phyloP scores from a whole-genome alignment of 2,888 invertebrate genomes.

The Harpalus rubripes region DNA sequence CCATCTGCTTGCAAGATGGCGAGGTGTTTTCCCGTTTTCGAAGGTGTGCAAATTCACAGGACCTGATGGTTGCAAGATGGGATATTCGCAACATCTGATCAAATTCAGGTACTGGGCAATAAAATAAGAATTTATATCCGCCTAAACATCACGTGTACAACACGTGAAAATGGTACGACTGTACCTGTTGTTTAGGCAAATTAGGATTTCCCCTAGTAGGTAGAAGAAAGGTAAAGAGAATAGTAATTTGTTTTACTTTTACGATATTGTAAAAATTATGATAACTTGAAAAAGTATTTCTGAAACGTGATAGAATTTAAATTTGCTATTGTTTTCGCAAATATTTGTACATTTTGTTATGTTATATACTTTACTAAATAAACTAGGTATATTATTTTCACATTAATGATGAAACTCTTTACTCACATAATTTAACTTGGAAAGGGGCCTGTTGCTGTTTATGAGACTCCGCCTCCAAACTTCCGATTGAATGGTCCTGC shows the following conservation, averaged over 20 bases:
- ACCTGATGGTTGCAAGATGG: neutral
- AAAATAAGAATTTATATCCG: conserved; percentile 37
- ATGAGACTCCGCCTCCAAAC: neutral
- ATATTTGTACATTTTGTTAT: too few species aligned
- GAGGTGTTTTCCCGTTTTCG: neutral
- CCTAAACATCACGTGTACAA: neutral
- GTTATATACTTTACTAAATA: too few species aligned
- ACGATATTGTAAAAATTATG: too few species aligned
- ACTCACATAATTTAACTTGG: neutral
- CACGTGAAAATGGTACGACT: neutral
- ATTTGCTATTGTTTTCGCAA: too few species aligned
- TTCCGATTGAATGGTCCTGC: neutral
- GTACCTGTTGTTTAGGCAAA: neutral
- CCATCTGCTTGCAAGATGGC: conserved; percentile 40
- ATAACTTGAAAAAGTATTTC: too few species aligned
- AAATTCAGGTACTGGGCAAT: conserved; percentile 19
- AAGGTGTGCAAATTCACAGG: neutral
- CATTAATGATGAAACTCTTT: neutral
- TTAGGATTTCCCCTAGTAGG: neutral
- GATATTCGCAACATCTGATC: conserved; percentile 37
- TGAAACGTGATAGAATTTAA: too few species aligned
- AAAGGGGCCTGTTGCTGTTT: neutral
- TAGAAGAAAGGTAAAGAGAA: neutral
- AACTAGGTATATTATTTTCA: neutral
- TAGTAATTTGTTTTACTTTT: too few species aligned